phyloP scores from a whole-genome alignment of 2,113 vertebrate species.

The Nothocercus julius region DNA sequence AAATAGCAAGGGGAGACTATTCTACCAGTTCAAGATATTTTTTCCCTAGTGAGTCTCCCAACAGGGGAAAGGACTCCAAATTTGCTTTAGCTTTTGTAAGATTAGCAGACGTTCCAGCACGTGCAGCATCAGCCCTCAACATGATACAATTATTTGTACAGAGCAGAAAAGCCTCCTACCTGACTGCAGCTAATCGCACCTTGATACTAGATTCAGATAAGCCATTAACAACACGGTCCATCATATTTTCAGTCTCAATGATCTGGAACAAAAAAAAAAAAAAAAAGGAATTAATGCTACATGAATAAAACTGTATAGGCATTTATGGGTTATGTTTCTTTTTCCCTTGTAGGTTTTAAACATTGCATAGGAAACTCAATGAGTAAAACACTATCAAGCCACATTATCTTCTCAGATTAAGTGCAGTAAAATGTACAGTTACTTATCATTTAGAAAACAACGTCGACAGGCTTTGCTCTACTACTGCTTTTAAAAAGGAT shows the following conservation, averaged over 20 bases:
- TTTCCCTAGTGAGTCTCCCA: background rate
- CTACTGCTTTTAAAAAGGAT: background rate
- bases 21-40: background rate
- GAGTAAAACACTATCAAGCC: background rate
- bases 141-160: background rate
- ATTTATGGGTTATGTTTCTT: background rate
- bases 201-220: constrained; percentile 98
- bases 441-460: background rate
- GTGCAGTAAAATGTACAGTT: background rate
- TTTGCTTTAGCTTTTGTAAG: background rate
- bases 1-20: background rate
- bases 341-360: background rate
- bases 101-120: background rate
- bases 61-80: background rate
- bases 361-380: rapidly evolving
- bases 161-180: constrained; percentile 81
- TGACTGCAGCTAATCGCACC: constrained; percentile 97
- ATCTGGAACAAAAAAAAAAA: constrained; percentile 81
- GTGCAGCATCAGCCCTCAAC: background rate
- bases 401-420: background rate
- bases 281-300: constrained; percentile 21
- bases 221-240: constrained; percentile 98
- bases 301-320: constrained; percentile 30
- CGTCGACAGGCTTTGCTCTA: background rate
- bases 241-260: constrained; percentile 99